Conservation (phyloP, 2,888 invertebrate genomes). For the Meteorus colon region DNA sequence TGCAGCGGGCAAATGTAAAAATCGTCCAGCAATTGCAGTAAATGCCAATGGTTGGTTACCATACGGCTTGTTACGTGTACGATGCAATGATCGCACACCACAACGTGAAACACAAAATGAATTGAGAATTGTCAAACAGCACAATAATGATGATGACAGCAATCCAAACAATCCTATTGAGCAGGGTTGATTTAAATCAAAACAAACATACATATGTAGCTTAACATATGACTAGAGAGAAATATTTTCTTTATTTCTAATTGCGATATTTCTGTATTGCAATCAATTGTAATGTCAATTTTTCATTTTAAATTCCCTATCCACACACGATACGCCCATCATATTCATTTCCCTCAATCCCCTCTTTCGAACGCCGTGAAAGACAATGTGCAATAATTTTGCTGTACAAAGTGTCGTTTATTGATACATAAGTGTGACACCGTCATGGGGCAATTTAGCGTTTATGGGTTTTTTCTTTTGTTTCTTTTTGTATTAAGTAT, state of each 20-base stretch:
- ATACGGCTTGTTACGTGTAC: conserved; percentile 67
- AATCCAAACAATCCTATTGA: conserved; percentile 57
- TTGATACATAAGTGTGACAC: neutral
- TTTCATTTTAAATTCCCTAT: too few species aligned
- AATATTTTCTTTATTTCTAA: neutral
- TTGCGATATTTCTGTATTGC: too few species aligned
- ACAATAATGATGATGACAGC: conserved; percentile 40
- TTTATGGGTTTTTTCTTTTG: conserved; percentile 4
- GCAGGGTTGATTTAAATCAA: conserved; percentile 58
- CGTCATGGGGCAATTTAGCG: neutral
- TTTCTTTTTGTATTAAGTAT: neutral
- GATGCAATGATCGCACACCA: conserved; percentile 61
- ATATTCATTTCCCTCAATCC: neutral
- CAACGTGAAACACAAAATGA: conserved; percentile 51
- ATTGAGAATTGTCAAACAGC: conserved; percentile 57
- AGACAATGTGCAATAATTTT: conserved; percentile 35
- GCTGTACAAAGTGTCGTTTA: conserved; percentile 30
- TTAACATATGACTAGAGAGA: neutral
- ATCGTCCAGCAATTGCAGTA: conserved; percentile 53
- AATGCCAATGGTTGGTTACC: conserved; percentile 67
- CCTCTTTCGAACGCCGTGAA: conserved; percentile 10
- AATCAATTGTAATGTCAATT: too few species aligned
- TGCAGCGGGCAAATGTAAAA: conserved; percentile 72
- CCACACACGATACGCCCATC: too few species aligned
- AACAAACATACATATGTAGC: neutral